Evolutionary conservation across 2,888 invertebrate genomes (phyloP).

Genomic region (Cryptocheilus praepositus): DNA sequence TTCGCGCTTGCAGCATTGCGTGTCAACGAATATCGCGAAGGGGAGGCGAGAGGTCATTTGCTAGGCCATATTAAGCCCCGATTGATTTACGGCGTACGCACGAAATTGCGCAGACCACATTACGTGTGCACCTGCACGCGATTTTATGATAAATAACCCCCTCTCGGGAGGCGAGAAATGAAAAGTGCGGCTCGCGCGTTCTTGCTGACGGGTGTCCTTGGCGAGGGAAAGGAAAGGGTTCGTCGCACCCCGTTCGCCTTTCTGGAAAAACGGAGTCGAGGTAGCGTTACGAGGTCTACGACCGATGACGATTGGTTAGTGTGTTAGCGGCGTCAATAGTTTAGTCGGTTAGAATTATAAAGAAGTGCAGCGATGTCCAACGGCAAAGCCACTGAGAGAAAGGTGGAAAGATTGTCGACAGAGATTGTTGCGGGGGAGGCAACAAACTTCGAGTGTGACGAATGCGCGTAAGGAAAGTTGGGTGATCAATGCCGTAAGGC

Average conservation of each 20-base stretch:
- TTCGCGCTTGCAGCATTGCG: no score
- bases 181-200: constrained; percentile 38
- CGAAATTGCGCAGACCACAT: no score
- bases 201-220: constrained; percentile 40
- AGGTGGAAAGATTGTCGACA: background rate
- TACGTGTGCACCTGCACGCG: constrained; percentile 35
- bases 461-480: no score
- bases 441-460: no score
- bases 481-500: no score
- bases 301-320: no score
- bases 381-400: constrained; percentile 3
- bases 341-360: constrained; percentile 35
- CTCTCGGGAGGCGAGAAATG: constrained; percentile 31
- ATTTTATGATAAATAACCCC: constrained; percentile 42
- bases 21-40: constrained; percentile 4
- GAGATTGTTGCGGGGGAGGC: no score
- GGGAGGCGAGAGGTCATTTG: constrained; percentile 52
- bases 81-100: constrained; percentile 45
- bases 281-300: no score
- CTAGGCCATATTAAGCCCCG: constrained; percentile 37
- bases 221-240: constrained; percentile 50
- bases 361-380: constrained; percentile 20
- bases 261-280: constrained; percentile 42
- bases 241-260: constrained; percentile 33
- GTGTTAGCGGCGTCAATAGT: constrained; percentile 12